A percentile compares a stretch with the other conserved stretches of the same genome.
These are phyloP conservation scores for Spodoptera littoralis DNA, from an alignment of 2,888 invertebrate species.

Conservation along the genomic window DNA sequence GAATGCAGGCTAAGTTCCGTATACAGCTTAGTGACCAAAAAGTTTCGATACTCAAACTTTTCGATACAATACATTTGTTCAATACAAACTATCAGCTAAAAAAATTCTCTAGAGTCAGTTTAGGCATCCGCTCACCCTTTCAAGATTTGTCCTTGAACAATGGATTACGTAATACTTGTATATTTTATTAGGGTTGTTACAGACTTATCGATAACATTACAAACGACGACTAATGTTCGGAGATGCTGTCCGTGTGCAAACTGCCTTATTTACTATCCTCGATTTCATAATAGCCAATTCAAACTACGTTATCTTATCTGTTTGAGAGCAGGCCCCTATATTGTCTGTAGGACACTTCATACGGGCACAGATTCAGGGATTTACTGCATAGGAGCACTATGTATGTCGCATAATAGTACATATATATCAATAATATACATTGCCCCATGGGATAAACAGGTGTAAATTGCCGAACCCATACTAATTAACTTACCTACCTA, in stretches of 20 bases:
- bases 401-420: constrained; percentile 8
- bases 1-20: neutral
- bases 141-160: constrained; percentile 23
- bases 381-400: constrained; percentile 20
- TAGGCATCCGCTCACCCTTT: constrained; percentile 29
- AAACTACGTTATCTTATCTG: constrained; percentile 56
- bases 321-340: constrained; percentile 49
- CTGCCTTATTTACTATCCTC: constrained; percentile 40
- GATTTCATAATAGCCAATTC: constrained; percentile 55
- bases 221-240: neutral
- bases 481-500: neutral
- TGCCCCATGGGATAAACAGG: neutral
- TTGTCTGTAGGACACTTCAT: constrained; percentile 42
- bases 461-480: neutral
- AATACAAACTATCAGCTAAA: constrained; percentile 23
- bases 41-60: constrained; percentile 8
- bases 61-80: constrained; percentile 13
- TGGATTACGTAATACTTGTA: constrained; percentile 11
- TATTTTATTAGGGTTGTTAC: constrained; percentile 2
- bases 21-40: constrained; percentile 4
- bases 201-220: neutral
- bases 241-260: constrained; percentile 23
- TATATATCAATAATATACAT: neutral
- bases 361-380: constrained; percentile 41
- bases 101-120: constrained; percentile 22